Conservation (phyloP, 2,888 invertebrate genomes). For the Thyatira batis region DNA sequence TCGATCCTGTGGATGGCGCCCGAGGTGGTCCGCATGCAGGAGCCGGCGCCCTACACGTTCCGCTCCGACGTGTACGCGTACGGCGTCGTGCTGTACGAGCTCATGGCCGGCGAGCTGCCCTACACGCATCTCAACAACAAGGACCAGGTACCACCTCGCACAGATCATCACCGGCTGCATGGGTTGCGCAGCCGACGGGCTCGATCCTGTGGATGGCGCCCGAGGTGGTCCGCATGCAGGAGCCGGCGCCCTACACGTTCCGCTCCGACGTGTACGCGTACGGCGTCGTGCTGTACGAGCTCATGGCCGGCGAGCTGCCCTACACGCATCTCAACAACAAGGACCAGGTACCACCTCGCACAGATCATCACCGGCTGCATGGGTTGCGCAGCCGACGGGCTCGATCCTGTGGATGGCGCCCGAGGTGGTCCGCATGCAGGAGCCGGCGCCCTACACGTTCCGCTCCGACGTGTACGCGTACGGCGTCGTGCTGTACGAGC, state of each 20-base stretch:
- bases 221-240: conserved; percentile 99
- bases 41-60: conserved; percentile 97
- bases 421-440: conserved; percentile 99
- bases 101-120: conserved; percentile 95
- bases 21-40: conserved; percentile 99
- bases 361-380: no score
- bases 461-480: conserved; percentile 99
- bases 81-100: conserved; percentile 98
- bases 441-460: conserved; percentile 97
- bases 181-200: no score
- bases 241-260: conserved; percentile 97
- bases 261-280: conserved; percentile 99
- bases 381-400: no score
- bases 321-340: conserved; percentile 97
- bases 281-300: conserved; percentile 98
- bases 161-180: no score
- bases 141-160: conserved; percentile 85
- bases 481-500: conserved; percentile 98
- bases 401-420: conserved; percentile 99
- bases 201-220: conserved; percentile 99
- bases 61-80: conserved; percentile 99
- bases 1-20: conserved; percentile 99
- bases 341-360: conserved; percentile 85
- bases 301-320: conserved; percentile 95
- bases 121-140: conserved; percentile 97